Evolutionary conservation across 2,797 vertebrate genomes (phyloP).

Genomic region (Chanos chanos): DNA sequence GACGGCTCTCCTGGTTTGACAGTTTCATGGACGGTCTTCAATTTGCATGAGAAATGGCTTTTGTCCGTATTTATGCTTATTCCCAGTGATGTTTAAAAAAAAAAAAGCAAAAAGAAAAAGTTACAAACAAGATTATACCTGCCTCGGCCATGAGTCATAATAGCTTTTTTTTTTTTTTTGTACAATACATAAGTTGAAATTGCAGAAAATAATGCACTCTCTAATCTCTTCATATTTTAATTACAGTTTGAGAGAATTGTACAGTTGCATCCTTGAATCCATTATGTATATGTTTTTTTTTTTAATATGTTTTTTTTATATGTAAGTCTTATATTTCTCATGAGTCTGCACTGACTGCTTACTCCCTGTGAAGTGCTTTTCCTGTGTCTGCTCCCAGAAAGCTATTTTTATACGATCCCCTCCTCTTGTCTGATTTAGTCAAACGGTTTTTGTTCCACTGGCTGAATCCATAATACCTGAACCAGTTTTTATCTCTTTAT

Average conservation of each 20-base stretch:
- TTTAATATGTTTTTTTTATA: constrained; percentile 13
- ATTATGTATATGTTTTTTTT: neutral
- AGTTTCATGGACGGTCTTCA: constrained; percentile 7
- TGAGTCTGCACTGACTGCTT: constrained; percentile 36
- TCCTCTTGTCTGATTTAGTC: constrained; percentile 48
- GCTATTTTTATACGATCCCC: constrained; percentile 47
- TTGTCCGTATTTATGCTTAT: constrained; percentile 26
- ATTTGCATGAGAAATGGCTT: constrained; percentile 31
- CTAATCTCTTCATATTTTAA: constrained; percentile 4
- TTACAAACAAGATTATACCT: constrained; percentile 17
- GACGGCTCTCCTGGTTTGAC: constrained; percentile 1
- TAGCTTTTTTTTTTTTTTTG: too few relatives aligned
- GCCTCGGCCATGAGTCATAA: neutral
- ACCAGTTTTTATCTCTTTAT: constrained; percentile 32
- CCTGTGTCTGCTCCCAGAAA: constrained; percentile 38
- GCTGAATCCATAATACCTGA: constrained; percentile 32
- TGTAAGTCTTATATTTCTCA: constrained; percentile 20
- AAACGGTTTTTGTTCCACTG: constrained; percentile 51
- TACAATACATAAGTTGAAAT: constrained; percentile 6
- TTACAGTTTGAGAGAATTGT: neutral
- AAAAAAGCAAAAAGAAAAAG: neutral
- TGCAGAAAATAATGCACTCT: constrained; percentile 12
- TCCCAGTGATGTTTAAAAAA: constrained; percentile 31
- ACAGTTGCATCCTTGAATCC: neutral
- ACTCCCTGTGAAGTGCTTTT: constrained; percentile 37